Conservation (phyloP, 2,797 vertebrate genomes). For the Sylvilagus floridanus region DNA sequence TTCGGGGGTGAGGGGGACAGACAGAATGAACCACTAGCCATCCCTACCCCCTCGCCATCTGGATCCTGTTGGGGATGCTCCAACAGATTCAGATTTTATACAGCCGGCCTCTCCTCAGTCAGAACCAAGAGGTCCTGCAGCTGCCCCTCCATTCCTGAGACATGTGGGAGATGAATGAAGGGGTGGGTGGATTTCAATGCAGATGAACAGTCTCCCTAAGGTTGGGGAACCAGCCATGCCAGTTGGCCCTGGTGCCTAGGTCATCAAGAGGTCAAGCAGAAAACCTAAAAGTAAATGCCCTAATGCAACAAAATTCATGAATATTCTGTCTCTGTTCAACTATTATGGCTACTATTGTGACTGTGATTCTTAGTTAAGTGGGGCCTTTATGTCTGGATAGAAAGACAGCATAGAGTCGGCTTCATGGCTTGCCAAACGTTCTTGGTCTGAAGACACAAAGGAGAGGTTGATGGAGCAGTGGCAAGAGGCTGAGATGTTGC, state of each 20-base stretch:
- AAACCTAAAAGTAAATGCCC: neutral
- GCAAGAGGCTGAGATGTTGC: neutral
- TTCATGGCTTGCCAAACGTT: neutral
- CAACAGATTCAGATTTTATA: neutral
- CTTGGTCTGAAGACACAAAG: neutral
- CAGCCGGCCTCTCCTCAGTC: neutral
- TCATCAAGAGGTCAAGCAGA: neutral
- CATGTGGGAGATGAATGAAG: fast-evolving
- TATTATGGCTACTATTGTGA: neutral
- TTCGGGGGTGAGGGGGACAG: too few relatives aligned
- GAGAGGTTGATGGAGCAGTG: fast-evolving
- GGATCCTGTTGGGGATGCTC: neutral
- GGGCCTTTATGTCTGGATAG: neutral
- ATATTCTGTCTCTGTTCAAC: neutral
- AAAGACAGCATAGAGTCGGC: neutral
- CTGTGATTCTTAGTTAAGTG: neutral
- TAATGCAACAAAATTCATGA: neutral
- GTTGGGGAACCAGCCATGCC: too few relatives aligned
- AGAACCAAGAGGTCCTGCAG: neutral
- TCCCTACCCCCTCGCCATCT: neutral
- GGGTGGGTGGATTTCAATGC: neutral
- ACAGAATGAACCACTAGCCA: too few relatives aligned
- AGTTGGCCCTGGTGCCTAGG: neutral
- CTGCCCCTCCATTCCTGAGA: neutral
- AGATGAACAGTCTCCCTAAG: neutral